Evolutionary conservation across 2,797 vertebrate species (phyloP), one percentile per base, ranked within the genome.

Genomic region (Rhynchonycteris naso): DNA sequence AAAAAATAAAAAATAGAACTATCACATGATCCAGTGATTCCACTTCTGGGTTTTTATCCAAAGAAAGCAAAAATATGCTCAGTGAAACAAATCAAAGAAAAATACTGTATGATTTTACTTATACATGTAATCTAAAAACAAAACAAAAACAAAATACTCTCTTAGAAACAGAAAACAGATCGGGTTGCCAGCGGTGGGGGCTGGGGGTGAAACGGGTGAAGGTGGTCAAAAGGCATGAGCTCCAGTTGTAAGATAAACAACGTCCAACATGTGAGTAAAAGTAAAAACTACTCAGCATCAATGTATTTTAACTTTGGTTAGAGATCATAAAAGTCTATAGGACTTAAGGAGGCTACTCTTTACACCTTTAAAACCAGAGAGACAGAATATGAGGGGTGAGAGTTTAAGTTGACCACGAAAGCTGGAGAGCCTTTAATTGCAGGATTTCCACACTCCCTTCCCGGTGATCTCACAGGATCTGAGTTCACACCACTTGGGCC

Each of bases 401-500:
- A 54, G 21, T 76, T 82, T 24, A 52, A 65, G 47, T 15, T 61
- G 33, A 69, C 14, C 33, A 30, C 5, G n/a, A 90, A 30, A 22
- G 1, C 14, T 8, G 4, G 26, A 28, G 33, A 33, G 35, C 22
- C 35, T 69, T 83, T 52, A 22, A 13, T 0, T 21, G 19, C 16
- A 74, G 66, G 58, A 71, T 13, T n/a, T 18, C 65, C 28, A 16
- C 6, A 33, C 22, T 28, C 22, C 24, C 54, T 47, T 28, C 35
- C 28, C 56, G 12, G 14, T 9, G 38, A 21, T 30, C 59, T 58
- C 69, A 8, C 1, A 14, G n/a, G n/a, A 56, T 12, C 43, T 4
- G 13, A 0, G 3, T 47, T 58, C 72, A 74, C 8, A 22, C 5
- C 19, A 16, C 3, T 0, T 4, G 52, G 75, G 59, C 28, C 58